Base-by-base conservation (phyloP, 2,113 vertebrate species). In the Rhinolophus ferrumequinum region DNA sequence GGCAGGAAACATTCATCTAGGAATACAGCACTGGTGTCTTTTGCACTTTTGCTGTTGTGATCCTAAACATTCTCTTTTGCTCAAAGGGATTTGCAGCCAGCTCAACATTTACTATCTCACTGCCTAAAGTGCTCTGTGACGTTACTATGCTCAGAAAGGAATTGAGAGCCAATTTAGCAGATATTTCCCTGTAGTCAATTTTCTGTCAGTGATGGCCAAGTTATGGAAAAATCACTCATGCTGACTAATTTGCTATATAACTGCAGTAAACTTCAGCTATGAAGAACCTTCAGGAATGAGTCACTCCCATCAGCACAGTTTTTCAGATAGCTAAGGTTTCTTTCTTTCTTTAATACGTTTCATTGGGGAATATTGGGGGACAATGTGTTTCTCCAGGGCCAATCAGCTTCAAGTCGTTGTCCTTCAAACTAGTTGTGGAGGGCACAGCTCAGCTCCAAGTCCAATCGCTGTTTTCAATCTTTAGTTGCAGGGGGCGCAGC, bases 221-320 rank as follows among this genome's bases (percentile, higher is more conserved):
- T 94, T 93, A 82, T 44, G 77, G 89, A 81, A 90, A 97, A 94
- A 87, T 96, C 60, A 76, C 60, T 86, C 60, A 77, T 75, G 75
- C 60, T 90, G 80, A 92, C 85, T 87, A 97, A 90, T 94, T 96
- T 82, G 52, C 85, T 94, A n/a, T 82, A 86, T 72, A 94, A 94
- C 66, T 89, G 47, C 73, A 90, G 60, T 88, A 92, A 90, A 87
- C 52, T 85, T 90, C 10, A 70, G 52, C 52, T 93, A 85, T 81
- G 73, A 89, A 76, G 73, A 81, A 94, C 12, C 24, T 93, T 90
- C 24, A 1, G n/a, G 47, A 92, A 81, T 90, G 88, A 95, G 52
- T 95, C 73, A 77, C 86, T 90, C 28, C 19, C 81, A 90, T 62
- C 41, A 86, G 13, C 30, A 93, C 21, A 30, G 60, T 82, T 69